phyloP scores from a whole-genome alignment of 2,797 vertebrate genomes.

The Benthosema pterotum region DNA sequence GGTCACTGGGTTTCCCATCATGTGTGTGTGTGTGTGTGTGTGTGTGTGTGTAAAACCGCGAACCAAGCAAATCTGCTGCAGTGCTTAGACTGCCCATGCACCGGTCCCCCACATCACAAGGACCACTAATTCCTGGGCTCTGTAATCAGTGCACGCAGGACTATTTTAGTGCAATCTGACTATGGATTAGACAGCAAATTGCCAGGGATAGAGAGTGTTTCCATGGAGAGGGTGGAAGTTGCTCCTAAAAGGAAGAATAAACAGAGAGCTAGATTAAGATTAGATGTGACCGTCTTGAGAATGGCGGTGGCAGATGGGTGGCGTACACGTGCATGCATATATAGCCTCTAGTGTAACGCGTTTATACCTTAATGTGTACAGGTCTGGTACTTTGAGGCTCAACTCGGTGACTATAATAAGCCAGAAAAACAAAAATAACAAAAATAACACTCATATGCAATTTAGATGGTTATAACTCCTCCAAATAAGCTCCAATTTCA shows the following conservation, averaged over 20 bases:
- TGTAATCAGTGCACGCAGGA: conserved; percentile 77
- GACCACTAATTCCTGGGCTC: conserved; percentile 73
- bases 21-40: conserved; percentile 27
- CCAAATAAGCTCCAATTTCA: too few relatives aligned
- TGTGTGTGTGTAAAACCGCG: conserved; percentile 28
- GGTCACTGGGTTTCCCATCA: conserved; percentile 76
- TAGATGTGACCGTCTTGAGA: conserved; percentile 38
- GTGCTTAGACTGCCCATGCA: conserved; percentile 74
- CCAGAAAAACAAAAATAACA: too few relatives aligned
- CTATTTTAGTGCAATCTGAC: conserved; percentile 82
- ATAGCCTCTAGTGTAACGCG: too few relatives aligned
- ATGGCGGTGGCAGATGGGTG: not conserved
- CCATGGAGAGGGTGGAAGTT: conserved; percentile 78
- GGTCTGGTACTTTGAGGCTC: too few relatives aligned
- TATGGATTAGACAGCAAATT: conserved; percentile 79
- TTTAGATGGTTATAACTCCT: too few relatives aligned
- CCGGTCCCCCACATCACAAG: conserved; percentile 81
- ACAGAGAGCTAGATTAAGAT: conserved; percentile 72
- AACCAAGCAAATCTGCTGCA: conserved; percentile 78
- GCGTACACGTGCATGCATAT: not conserved
- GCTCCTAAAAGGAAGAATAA: conserved; percentile 78
- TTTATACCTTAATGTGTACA: too few relatives aligned
- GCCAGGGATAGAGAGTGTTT: conserved; percentile 65
- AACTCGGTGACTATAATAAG: too few relatives aligned
- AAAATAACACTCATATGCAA: too few relatives aligned